Evolutionary conservation across 2,888 invertebrate species (phyloP).

Genomic region (Julus scandinavius): DNA sequence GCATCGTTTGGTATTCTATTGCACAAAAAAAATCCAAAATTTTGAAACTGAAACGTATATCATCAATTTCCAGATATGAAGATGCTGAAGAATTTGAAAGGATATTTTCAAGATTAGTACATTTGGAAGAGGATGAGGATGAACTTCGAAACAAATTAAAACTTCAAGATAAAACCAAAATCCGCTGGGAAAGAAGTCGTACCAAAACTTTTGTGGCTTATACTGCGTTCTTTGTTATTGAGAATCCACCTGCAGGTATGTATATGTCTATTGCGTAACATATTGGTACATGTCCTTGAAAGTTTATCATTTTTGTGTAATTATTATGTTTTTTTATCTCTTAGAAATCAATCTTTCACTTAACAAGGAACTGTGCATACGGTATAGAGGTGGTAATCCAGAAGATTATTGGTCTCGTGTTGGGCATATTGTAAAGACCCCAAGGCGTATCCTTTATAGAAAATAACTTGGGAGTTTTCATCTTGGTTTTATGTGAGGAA

Average conservation of each 20-base stretch:
- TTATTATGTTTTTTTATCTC: background rate
- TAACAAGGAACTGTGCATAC: constrained; percentile 93
- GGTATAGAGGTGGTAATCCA: constrained; percentile 86
- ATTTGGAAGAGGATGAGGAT: background rate
- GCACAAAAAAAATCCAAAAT: too few relatives aligned
- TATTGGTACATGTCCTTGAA: background rate
- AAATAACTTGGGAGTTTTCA: background rate
- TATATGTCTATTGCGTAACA: background rate
- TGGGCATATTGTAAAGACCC: constrained; percentile 89
- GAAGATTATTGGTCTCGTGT: constrained; percentile 96
- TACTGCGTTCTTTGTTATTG: constrained; percentile 96
- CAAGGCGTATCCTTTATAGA: constrained; percentile 68
- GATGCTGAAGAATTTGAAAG: background rate
- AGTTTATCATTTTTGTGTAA: background rate
- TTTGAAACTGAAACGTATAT: background rate
- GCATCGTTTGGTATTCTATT: too few relatives aligned
- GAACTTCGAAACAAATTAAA: background rate
- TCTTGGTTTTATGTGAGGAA: background rate
- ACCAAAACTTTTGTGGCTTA: constrained; percentile 98
- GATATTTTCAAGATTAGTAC: background rate
- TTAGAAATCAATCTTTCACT: constrained; percentile 98
- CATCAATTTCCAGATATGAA: background rate
- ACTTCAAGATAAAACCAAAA: constrained; percentile 95
- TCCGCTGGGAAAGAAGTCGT: constrained; percentile 97
- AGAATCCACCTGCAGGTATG: constrained; percentile 73